Evolutionary conservation across 1,140 invertebrate genomes (phyloP), one percentile per base, ranked within the genome.

Genomic region (Drosophila bipectinata): DNA sequence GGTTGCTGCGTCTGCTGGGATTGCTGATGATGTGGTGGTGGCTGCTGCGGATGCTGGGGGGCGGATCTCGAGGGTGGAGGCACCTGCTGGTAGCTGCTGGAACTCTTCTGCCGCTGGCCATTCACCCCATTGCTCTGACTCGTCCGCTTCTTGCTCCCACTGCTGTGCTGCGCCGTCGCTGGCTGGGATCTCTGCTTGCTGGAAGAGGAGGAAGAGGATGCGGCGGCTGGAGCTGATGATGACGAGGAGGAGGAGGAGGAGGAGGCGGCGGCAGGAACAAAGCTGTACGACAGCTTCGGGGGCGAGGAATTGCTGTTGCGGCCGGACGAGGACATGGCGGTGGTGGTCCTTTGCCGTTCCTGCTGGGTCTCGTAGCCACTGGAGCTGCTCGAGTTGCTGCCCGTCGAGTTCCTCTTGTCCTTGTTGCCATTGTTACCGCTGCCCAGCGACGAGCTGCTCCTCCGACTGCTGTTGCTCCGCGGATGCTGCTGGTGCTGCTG

Each of bases 141-240:
- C 77, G 79, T 88, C 12, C 84, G 69, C 24, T 88, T 89, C 24
- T 88, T 88, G 49, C 84, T 89, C 34, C 73, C 88, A n/a, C 76
- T 80, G 58, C 66, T 87, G 64, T 74, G 89, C 41, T 41, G 28
- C 10, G 59, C 59, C 4, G 73, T 61, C 3, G 73, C 51, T 2
- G 63, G 77, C 18, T 67, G 49, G 32, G 58, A 53, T 28, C 62
- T 48, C 45, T 82, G 77, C 39, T 67, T 71, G 48, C 52, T 15
- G 24, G 63, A 32, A 15, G 39, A n/a, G 18, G 49, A 62, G 14
- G 14, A 5, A n/a, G 49, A 30, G 4, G n/a, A 26, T 21, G 3
- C 21, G 21, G 3, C 21, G 21, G 2, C 21, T 21, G 21, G 21
- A 3, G 3, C 21, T 21, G 21, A 21, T 21, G 21, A 21, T 3